Conservation (phyloP, 2,888 invertebrate species). For the Eucera pruinosa region DNA sequence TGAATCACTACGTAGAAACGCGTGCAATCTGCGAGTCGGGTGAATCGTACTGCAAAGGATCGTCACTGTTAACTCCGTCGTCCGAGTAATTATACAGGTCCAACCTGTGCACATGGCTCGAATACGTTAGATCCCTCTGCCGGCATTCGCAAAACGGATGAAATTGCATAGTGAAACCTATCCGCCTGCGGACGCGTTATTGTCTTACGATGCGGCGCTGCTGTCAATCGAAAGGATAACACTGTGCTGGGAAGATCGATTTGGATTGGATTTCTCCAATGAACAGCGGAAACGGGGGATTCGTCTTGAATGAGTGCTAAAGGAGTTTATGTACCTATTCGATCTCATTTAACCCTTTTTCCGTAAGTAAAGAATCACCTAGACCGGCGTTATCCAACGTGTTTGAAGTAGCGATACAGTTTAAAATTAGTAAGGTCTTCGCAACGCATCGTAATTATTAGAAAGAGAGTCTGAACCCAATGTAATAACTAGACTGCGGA, state of each 20-base stretch:
- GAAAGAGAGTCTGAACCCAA: too few species aligned
- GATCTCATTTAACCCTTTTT: too few species aligned
- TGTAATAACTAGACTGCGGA: too few species aligned
- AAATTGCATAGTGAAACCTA: conserved; percentile 5
- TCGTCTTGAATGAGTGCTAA: too few species aligned
- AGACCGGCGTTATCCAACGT: too few species aligned
- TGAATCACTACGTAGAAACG: not conserved
- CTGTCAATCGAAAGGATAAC: conserved; percentile 11
- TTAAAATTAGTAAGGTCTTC: too few species aligned
- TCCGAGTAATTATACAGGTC: conserved; percentile 53
- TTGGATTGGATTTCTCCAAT: too few species aligned
- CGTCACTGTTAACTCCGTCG: conserved; percentile 22
- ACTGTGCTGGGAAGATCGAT: conserved; percentile 27
- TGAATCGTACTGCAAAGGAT: conserved; percentile 37
- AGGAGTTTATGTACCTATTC: too few species aligned
- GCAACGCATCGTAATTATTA: too few species aligned
- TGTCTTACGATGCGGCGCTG: conserved; percentile 7
- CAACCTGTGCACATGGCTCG: conserved; percentile 15
- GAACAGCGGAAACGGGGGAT: too few species aligned
- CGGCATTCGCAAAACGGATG: not conserved
- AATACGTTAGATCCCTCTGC: conserved; percentile 12
- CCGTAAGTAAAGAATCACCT: too few species aligned
- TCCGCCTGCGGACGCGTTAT: conserved; percentile 10
- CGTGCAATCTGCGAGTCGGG: not conserved
- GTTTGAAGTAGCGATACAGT: too few species aligned